Percentiles rank a stretch among this genome's conserved stretches.
Conservation (phyloP, 2,888 invertebrate species). For the Flexamia atlantica region DNA sequence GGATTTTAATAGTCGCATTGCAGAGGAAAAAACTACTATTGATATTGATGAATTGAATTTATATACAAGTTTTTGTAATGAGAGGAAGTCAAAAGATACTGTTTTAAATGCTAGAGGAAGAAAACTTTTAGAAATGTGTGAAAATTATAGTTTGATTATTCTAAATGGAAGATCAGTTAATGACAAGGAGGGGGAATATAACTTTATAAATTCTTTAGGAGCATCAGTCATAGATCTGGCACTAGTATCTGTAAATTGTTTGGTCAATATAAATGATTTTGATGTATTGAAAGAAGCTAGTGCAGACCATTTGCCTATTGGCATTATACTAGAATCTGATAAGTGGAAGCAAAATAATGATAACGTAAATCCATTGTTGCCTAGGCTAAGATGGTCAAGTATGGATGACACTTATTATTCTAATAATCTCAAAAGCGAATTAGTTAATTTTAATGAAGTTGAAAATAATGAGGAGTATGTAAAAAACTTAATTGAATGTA, state of each 20-base stretch:
- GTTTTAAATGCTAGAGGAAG: constrained; percentile 29
- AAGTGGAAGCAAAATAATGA: too few species aligned
- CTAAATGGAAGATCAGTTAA: constrained; percentile 61
- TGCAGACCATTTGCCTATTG: too few species aligned
- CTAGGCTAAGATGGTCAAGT: too few species aligned
- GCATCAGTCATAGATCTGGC: constrained; percentile 61
- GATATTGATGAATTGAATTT: not conserved
- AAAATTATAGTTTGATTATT: constrained; percentile 52
- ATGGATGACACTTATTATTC: too few species aligned
- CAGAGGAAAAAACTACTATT: not conserved
- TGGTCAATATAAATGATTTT: constrained; percentile 35
- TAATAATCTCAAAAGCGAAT: too few species aligned
- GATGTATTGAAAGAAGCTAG: too few species aligned
- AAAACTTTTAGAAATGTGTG: constrained; percentile 22
- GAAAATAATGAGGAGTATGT: too few species aligned
- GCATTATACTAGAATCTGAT: too few species aligned
- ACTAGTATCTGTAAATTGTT: constrained; percentile 12
- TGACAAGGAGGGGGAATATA: constrained; percentile 60
- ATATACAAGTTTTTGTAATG: not conserved
- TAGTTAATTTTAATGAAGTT: too few species aligned
- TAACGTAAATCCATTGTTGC: too few species aligned
- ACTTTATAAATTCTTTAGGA: constrained; percentile 54
- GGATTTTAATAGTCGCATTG: constrained; percentile 26
- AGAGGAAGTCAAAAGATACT: constrained; percentile 44
- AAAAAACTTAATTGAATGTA: too few species aligned